Conservation (phyloP, 37 sponge, comb jelly and placozoan species). For the Theonella swinhoei region DNA sequence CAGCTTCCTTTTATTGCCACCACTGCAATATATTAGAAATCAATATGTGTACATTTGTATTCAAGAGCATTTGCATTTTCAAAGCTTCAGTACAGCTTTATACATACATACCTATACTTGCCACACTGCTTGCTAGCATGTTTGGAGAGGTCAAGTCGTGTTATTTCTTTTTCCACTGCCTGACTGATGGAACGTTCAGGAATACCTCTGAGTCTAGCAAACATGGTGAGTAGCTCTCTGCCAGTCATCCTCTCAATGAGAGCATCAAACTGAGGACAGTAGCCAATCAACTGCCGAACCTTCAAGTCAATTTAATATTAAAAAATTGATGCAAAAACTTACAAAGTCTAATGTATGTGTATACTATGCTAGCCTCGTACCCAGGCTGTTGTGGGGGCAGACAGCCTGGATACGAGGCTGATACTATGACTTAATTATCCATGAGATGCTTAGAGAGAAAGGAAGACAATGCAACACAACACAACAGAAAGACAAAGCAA, state of each 20-base stretch:
- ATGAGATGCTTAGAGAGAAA: no score
- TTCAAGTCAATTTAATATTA: no score
- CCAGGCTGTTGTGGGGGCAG: no score
- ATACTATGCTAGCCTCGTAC: not conserved
- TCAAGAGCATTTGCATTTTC: no score
- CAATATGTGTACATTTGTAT: not conserved
- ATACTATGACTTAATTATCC: no score
- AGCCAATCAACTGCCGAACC: slow-evolving; percentile 79
- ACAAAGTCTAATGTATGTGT: not conserved
- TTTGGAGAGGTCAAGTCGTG: slow-evolving; percentile 82
- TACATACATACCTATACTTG: slow-evolving; percentile 78
- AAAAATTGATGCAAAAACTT: no score
- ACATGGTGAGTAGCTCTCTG: slow-evolving; percentile 86
- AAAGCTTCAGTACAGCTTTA: not conserved
- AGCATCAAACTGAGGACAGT: slow-evolving; percentile 97
- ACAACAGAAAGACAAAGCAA: no score
- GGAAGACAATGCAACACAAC: no score
- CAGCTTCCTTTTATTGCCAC: slow-evolving; percentile 96
- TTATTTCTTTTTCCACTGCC: slow-evolving; percentile 74
- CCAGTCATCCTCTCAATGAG: slow-evolving; percentile 85
- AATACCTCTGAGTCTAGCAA: slow-evolving; percentile 90
- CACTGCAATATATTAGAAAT: slow-evolving; percentile 61
- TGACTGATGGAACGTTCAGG: slow-evolving; percentile 67
- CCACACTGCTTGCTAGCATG: slow-evolving; percentile 89
- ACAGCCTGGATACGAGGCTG: no score